These are phyloP conservation scores for Bactericera cockerelli DNA, from an alignment of 1,140 invertebrate genomes.

Conservation along the genomic window DNA sequence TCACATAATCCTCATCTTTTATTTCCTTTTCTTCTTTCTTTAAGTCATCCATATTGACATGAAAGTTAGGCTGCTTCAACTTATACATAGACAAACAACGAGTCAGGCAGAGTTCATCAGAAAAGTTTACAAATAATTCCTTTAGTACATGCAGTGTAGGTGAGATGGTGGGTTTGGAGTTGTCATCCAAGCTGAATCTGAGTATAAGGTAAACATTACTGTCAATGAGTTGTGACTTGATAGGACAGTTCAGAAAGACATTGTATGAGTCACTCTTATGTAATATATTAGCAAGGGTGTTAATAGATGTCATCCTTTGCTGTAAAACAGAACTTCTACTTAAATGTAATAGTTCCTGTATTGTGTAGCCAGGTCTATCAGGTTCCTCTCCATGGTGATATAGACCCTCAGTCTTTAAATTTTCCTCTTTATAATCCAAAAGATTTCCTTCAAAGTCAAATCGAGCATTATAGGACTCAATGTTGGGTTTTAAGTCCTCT, in stretches of 20 bases:
- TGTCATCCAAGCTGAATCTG: conserved; percentile 72
- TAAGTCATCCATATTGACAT: conserved; percentile 31
- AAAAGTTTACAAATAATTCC: conserved; percentile 51
- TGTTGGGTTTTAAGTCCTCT: conserved; percentile 25
- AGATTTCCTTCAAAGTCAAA: conserved; percentile 40
- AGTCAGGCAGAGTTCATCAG: conserved; percentile 45
- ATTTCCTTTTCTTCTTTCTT: conserved; percentile 33
- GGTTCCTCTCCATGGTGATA: conserved; percentile 88
- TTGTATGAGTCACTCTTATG: conserved; percentile 46
- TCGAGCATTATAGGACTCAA: conserved; percentile 49
- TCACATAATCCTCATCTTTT: conserved; percentile 69
- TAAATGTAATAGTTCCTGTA: conserved; percentile 71
- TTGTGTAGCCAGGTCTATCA: conserved; percentile 70
- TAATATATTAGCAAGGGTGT: conserved; percentile 60
- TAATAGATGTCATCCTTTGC: conserved; percentile 62
- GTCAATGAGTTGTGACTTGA: conserved; percentile 37
- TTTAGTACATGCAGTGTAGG: conserved; percentile 54
- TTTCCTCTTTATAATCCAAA: conserved; percentile 2
- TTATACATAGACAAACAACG: conserved; percentile 9
- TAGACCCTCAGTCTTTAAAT: conserved; percentile 33
- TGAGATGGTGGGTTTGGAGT: conserved; percentile 49
- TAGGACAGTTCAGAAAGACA: conserved; percentile 35
- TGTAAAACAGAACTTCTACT: conserved; percentile 48
- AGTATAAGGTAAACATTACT: conserved; percentile 58
- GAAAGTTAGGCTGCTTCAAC: conserved; percentile 36